Evolutionary conservation across 2,113 vertebrate genomes (phyloP).

Genomic region (Anseranas semipalmata): DNA sequence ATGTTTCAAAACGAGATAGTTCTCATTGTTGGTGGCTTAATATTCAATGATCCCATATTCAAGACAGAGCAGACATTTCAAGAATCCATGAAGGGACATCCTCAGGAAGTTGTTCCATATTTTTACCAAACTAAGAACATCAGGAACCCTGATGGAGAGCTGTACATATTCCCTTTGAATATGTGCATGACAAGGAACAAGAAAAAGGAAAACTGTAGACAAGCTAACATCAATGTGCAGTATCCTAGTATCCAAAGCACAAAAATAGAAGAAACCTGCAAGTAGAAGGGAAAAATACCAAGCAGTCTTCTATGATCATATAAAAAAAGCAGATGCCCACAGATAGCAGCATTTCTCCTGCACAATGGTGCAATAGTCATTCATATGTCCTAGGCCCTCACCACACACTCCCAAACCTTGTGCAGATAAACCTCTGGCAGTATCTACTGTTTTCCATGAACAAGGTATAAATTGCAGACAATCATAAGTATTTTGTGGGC

Average conservation of each 20-base stretch:
- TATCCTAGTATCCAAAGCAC: not conserved
- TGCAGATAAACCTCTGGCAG: not conserved
- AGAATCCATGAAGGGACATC: not conserved
- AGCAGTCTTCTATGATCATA: not conserved
- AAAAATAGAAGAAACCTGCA: not conserved
- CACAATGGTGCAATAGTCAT: not conserved
- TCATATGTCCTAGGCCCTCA: not conserved
- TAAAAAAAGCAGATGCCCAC: not conserved
- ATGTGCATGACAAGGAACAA: not conserved
- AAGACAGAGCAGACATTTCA: not conserved
- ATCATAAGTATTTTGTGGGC: not conserved
- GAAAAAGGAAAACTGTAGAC: not conserved
- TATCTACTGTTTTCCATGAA: not conserved
- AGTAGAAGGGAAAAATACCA: not conserved
- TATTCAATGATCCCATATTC: not conserved
- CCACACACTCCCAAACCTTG: not conserved
- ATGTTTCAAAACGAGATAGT: not conserved
- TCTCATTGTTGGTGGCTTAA: not conserved
- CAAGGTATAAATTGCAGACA: not conserved
- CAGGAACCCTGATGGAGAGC: not conserved
- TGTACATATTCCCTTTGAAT: not conserved
- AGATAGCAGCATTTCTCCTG: not conserved
- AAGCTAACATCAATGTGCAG: not conserved
- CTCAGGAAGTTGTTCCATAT: not conserved
- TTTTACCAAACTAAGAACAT: not conserved